Percentiles rank a stretch among this genome's conserved stretches.
Conservation (phyloP, 2,113 vertebrate genomes). For the Galeopterus variegatus region DNA sequence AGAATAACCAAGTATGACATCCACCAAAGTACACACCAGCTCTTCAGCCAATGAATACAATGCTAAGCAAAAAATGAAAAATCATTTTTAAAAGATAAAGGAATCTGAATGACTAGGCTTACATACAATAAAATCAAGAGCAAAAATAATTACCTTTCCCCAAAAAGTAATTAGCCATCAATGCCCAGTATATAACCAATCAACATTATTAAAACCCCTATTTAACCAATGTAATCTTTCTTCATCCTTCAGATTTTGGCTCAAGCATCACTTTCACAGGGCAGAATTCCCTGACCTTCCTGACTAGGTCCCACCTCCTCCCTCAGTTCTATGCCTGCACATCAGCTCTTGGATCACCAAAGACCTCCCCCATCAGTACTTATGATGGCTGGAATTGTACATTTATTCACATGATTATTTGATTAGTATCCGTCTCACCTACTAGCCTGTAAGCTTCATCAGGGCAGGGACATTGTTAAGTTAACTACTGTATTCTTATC, state of each 20-base stretch:
- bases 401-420: not conserved
- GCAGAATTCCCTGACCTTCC: not conserved
- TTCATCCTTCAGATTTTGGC: not conserved
- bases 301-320: not conserved
- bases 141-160: not conserved
- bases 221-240: not conserved
- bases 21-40: not conserved
- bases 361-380: not conserved
- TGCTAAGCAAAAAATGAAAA: slow-evolving; percentile 8
- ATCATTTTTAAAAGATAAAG: not conserved
- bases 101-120: not conserved
- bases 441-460: not conserved
- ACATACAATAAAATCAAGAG: slow-evolving; percentile 8
- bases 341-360: not conserved
- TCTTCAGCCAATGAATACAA: not conserved
- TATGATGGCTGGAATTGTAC: not conserved
- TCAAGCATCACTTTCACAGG: not conserved
- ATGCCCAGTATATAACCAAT: not conserved
- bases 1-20: not conserved
- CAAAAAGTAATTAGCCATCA: not conserved
- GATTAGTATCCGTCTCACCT: not conserved
- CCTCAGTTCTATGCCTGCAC: no score
- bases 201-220: not conserved
- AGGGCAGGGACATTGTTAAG: not conserved
- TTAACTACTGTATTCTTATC: not conserved